Percentiles rank a stretch among this genome's conserved stretches.
These are phyloP conservation scores for Daboia siamensis DNA, from an alignment of 2,113 vertebrate genomes.

Conservation along the genomic window DNA sequence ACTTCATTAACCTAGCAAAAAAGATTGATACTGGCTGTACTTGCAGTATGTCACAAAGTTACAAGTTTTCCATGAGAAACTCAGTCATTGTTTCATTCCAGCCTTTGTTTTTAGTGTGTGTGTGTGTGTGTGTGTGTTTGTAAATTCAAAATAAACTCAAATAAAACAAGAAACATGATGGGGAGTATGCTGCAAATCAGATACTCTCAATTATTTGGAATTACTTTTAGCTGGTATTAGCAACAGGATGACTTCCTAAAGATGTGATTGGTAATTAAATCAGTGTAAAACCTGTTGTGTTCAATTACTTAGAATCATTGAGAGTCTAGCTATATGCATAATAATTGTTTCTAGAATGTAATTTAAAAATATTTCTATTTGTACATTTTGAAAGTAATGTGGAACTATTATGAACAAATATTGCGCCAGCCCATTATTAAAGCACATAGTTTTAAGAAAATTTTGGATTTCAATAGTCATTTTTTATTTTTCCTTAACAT, in stretches of 20 bases:
- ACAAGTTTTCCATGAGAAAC: not conserved
- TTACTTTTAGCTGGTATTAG: not conserved
- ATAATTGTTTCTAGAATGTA: not conserved
- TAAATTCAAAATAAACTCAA: not conserved
- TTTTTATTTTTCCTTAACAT: not conserved
- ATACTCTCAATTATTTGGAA: not conserved
- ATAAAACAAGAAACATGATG: not conserved
- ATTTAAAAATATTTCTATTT: not conserved
- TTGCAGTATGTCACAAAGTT: not conserved
- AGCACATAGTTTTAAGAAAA: not conserved
- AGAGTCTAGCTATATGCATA: not conserved
- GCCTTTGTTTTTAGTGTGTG: not conserved
- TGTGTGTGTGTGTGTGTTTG: too few relatives aligned
- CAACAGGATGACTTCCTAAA: not conserved
- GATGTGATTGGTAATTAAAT: not conserved
- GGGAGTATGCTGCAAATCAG: too few relatives aligned
- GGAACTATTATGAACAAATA: not conserved
- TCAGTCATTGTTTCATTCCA: not conserved
- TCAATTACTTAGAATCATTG: not conserved
- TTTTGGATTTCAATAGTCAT: conserved; percentile 16
- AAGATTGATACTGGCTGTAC: not conserved
- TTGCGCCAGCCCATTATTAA: not conserved
- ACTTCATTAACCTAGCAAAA: not conserved
- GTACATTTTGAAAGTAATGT: not conserved
- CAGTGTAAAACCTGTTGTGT: not conserved